phyloP scores from a whole-genome alignment of 2,113 vertebrate genomes.

The Equus quagga region DNA sequence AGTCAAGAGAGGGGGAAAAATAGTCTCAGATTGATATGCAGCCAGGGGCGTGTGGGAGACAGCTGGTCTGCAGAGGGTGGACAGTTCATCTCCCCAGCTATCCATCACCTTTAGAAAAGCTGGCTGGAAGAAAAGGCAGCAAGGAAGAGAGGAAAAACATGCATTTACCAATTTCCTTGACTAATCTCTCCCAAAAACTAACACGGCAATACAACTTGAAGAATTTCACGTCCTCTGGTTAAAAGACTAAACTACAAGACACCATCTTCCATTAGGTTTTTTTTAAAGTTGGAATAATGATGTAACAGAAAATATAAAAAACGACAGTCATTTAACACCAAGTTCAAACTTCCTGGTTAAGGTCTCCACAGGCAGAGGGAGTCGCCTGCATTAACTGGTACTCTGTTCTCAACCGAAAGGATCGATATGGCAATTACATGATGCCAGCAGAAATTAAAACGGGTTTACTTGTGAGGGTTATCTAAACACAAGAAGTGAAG shows the following conservation, averaged over 20 bases:
- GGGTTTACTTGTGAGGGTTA: neutral
- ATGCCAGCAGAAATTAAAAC: neutral
- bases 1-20: neutral
- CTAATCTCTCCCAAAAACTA: conserved; percentile 59
- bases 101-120: conserved; percentile 82
- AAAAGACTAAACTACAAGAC: conserved; percentile 62
- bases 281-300: neutral
- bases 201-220: neutral
- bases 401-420: conserved; percentile 7
- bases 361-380: neutral
- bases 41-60: conserved; percentile 54
- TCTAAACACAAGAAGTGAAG: neutral
- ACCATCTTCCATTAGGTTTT: neutral
- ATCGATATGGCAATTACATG: conserved; percentile 10
- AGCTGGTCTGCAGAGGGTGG: conserved; percentile 74
- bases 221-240: conserved; percentile 50
- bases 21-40: conserved; percentile 62
- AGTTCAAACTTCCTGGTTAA: conserved; percentile 16
- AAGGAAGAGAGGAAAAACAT: conserved; percentile 55
- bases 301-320: neutral
- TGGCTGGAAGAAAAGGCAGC: conserved; percentile 75
- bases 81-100: conserved; percentile 76
- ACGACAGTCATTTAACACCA: neutral
- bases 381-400: neutral
- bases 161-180: conserved; percentile 68